These are phyloP conservation scores for Craterocephalus amniculus DNA, from an alignment of 2,797 vertebrate species.

Conservation along the genomic window DNA sequence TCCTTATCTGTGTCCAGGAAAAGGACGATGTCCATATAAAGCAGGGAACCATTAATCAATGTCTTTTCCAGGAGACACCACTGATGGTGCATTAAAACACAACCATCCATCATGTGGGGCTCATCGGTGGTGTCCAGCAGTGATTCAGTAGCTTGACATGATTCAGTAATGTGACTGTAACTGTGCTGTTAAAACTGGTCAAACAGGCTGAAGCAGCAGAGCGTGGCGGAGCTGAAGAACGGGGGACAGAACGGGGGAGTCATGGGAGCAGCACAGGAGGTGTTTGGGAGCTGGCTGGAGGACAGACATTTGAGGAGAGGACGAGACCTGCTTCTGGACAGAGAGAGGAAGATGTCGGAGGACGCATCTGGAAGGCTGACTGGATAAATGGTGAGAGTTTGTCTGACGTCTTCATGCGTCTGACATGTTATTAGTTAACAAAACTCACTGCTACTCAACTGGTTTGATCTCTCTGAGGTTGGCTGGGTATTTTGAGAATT, in stretches of 20 bases:
- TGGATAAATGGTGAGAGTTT: slow-evolving; percentile 74
- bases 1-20: neutral
- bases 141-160: neutral
- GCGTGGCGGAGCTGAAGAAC: slow-evolving; percentile 78
- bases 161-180: slow-evolving; percentile 4
- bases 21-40: slow-evolving; percentile 3
- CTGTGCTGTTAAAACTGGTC: neutral
- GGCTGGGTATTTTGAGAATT: neutral
- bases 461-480: no score
- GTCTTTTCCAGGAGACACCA: neutral
- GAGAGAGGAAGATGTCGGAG: slow-evolving; percentile 77
- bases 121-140: slow-evolving; percentile 9
- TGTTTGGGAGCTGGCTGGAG: slow-evolving; percentile 82
- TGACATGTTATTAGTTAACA: neutral
- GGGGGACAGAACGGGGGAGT: slow-evolving; percentile 79
- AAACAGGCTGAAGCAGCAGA: slow-evolving; percentile 80
- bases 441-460: no score
- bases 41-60: slow-evolving; percentile 8
- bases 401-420: neutral
- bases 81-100: neutral
- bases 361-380: slow-evolving; percentile 85
- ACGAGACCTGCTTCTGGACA: slow-evolving; percentile 84
- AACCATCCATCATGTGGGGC: slow-evolving; percentile 1
- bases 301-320: slow-evolving; percentile 73
- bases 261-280: slow-evolving; percentile 74